Base-by-base conservation (phyloP, 2,888 invertebrate species). In the Metopia argyrocephala region DNA sequence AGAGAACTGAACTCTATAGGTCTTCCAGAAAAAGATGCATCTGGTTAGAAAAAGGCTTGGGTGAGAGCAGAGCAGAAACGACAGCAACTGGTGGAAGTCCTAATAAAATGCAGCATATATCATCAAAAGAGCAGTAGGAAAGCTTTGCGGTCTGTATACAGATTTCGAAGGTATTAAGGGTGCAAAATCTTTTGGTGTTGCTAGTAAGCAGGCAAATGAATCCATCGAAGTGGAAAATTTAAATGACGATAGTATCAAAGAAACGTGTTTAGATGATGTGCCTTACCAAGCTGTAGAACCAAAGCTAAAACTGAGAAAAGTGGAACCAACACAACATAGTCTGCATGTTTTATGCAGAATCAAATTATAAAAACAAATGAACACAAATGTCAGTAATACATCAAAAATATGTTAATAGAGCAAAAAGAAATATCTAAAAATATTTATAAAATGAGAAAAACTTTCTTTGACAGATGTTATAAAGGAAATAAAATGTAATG, bases 391-490 rank as follows among this genome's bases (percentile, higher is more conserved):
- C 25, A 15, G n/a, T 25, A 54, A n/a, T 25, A 12, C 5, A 6
- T 2, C 25, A 54, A 54, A 54, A 54, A 25, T 25, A 54, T 54
- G 1, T 15, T 54, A 15, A 25, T 25, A 54, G 54, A 56, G 27
- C 56, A 56, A 28, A 56, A 27, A 27, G 56, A 56, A 56, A 27
- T 56, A 5, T 56, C 27, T 18, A 56, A 56, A 56, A 56, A 56
- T 56, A 56, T 56, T 27, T 56, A 56, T 28, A 56, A 56, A 27
- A 56, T 56, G 56, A 56, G 56, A 15, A 56, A 56, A 15, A 28
- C 27, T 2, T 56, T 27, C n/a, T n/a, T n/a, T n/a, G n/a, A n/a
- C n/a, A n/a, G n/a, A n/a, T n/a, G n/a, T n/a, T 52, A 52, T 52
- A 52, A 52, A 52, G 20, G 23, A 52, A 52, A n/a, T n/a, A n/a